Evolutionary conservation across 1,140 invertebrate genomes (phyloP).

Genomic region (Solenopsis fugax): DNA sequence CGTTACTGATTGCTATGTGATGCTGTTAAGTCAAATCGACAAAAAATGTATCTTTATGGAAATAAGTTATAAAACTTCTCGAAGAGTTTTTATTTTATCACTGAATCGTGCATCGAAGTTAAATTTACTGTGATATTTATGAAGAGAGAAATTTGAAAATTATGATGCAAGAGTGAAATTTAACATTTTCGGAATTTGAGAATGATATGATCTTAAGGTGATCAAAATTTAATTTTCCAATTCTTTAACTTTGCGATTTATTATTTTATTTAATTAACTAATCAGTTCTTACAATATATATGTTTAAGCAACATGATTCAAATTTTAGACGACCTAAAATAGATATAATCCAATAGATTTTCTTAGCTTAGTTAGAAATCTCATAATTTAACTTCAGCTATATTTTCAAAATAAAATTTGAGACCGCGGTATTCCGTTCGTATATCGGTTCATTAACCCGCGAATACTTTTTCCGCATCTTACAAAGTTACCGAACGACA

Average conservation of each 20-base stretch:
- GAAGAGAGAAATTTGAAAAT: not conserved
- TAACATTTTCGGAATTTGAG: not conserved
- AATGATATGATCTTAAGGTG: not conserved
- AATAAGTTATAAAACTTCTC: not conserved
- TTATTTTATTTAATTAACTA: not conserved
- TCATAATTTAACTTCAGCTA: not conserved
- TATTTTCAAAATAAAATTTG: constrained; percentile 16
- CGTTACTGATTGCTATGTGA: not conserved
- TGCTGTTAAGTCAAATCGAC: not conserved
- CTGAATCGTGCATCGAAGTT: not conserved
- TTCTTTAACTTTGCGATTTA: not conserved
- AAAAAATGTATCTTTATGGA: not conserved
- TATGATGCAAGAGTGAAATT: not conserved
- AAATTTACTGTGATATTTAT: not conserved
- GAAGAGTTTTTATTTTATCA: not conserved
- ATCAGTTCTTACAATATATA: not conserved
- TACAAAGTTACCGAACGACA: not conserved
- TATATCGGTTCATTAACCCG: not conserved
- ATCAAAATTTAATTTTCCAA: not conserved
- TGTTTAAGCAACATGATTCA: not conserved
- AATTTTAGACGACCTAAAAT: not conserved
- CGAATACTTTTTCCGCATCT: constrained; percentile 20
- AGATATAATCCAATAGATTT: not conserved
- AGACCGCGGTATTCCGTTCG: not conserved
- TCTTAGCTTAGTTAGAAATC: not conserved